Percentiles rank a stretch among this genome's conserved stretches.
These are phyloP conservation scores for Trachelipus rathkii DNA, from an alignment of 1,140 invertebrate species.

Conservation along the genomic window DNA sequence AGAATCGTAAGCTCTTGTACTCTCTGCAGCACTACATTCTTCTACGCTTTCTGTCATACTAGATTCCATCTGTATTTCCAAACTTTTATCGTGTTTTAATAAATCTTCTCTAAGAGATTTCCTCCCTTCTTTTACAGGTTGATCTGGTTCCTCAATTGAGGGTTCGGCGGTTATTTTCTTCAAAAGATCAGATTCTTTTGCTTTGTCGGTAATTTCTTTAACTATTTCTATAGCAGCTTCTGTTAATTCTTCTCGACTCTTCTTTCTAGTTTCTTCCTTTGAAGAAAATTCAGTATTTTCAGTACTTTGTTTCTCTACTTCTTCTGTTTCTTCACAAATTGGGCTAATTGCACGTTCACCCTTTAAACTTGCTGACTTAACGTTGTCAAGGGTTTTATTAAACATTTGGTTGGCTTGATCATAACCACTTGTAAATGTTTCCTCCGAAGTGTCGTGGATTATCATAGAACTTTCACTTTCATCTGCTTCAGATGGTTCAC, in stretches of 20 bases:
- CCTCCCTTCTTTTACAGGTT: not conserved
- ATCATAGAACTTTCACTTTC: conserved; percentile 45
- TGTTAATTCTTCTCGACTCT: conserved; percentile 35
- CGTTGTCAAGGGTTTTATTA: conserved; percentile 39
- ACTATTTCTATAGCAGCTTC: conserved; percentile 37
- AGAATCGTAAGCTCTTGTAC: conserved; percentile 37
- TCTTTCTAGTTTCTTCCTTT: conserved; percentile 53
- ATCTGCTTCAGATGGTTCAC: conserved; percentile 43
- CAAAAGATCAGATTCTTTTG: conserved; percentile 51
- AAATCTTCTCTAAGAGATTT: not conserved
- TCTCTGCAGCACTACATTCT: conserved; percentile 42
- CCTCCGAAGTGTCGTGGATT: conserved; percentile 41
- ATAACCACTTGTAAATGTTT: conserved; percentile 40
- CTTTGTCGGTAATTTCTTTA: conserved; percentile 51
- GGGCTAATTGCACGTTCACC: conserved; percentile 45
- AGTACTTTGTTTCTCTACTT: conserved; percentile 41
- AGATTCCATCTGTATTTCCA: conserved; percentile 37
- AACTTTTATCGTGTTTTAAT: not conserved
- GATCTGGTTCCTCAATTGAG: not conserved
- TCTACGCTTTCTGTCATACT: conserved; percentile 45
- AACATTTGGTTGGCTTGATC: conserved; percentile 45
- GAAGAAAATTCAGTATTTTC: conserved; percentile 42
- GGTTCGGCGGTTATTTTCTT: conserved; percentile 22
- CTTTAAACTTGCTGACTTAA: conserved; percentile 37
- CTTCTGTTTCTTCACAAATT: conserved; percentile 46